Percentiles rank a stretch among this genome's conserved stretches.
phyloP scores from a whole-genome alignment of 2,113 vertebrate genomes.

The Grammomys dolichurus region DNA sequence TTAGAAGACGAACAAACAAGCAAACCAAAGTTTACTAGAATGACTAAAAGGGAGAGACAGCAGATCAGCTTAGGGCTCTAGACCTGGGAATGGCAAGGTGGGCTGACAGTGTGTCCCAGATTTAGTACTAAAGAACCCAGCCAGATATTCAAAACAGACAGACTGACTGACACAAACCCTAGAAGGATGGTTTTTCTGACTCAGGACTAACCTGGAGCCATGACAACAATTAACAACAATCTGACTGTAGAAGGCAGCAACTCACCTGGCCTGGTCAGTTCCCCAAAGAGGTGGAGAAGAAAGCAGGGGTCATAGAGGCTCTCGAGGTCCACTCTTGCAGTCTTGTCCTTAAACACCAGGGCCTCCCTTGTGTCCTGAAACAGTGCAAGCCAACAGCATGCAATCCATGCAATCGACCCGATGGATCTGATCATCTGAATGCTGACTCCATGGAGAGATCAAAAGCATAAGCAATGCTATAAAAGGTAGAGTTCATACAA shows the following conservation, averaged over 20 bases:
- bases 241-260: rapidly evolving
- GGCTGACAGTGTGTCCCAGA: not conserved
- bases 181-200: not conserved
- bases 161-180: not conserved
- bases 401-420: not conserved
- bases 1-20: not conserved
- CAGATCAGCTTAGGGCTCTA: not conserved
- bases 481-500: not conserved
- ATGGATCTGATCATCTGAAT: rapidly evolving
- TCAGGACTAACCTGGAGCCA: not conserved
- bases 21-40: not conserved
- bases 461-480: not conserved
- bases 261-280: conserved; percentile 93
- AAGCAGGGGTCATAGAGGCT: conserved; percentile 95
- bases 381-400: not conserved
- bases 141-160: not conserved
- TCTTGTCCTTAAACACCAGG: conserved; percentile 83
- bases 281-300: conserved; percentile 94
- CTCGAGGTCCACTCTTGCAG: conserved; percentile 75
- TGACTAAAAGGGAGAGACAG: not conserved
- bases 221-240: not conserved
- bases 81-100: not conserved
- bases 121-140: not conserved
- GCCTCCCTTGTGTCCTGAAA: conserved; percentile 86
- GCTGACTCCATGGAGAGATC: no score